phyloP scores from a whole-genome alignment of 2,888 invertebrate species.

The Lottia gigantea region DNA sequence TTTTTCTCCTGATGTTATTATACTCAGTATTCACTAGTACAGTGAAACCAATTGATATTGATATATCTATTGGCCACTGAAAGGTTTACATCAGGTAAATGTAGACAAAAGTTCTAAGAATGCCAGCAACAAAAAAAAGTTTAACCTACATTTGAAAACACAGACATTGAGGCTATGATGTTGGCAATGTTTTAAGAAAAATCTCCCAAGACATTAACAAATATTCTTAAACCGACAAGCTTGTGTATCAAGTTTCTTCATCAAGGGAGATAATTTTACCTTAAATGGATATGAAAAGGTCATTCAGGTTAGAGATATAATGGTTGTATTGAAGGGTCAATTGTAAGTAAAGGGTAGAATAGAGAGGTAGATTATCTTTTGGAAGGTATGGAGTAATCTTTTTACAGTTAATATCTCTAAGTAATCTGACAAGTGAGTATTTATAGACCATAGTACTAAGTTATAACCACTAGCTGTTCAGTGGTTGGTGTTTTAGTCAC shows the following conservation, averaged over 20 bases:
- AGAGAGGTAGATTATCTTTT: neutral
- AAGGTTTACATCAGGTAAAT: too few species aligned
- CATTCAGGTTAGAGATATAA: conserved; percentile 6
- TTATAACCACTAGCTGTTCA: neutral
- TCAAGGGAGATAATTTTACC: conserved; percentile 10
- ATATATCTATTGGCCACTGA: too few species aligned
- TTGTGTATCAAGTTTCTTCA: conserved; percentile 10
- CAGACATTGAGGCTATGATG: neutral
- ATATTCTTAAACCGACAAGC: conserved; percentile 7
- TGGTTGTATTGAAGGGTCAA: conserved; percentile 6
- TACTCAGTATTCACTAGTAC: too few species aligned
- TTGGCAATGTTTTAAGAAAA: conserved; percentile 6
- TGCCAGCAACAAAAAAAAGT: neutral
- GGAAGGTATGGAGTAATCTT: conserved; percentile 4
- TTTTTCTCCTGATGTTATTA: too few species aligned
- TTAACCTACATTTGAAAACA: conserved; percentile 7
- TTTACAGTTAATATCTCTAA: neutral
- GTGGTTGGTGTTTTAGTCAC: neutral
- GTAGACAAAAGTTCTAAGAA: too few species aligned
- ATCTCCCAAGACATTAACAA: conserved; percentile 3
- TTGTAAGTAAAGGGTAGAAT: neutral
- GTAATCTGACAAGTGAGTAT: conserved; percentile 1
- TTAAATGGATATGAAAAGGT: conserved; percentile 4
- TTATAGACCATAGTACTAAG: neutral
- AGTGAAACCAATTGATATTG: too few species aligned